Percentiles rank a stretch among this genome's conserved stretches.
Evolutionary conservation across 2,797 vertebrate species (phyloP).

Genomic region (Sylvilagus floridanus): DNA sequence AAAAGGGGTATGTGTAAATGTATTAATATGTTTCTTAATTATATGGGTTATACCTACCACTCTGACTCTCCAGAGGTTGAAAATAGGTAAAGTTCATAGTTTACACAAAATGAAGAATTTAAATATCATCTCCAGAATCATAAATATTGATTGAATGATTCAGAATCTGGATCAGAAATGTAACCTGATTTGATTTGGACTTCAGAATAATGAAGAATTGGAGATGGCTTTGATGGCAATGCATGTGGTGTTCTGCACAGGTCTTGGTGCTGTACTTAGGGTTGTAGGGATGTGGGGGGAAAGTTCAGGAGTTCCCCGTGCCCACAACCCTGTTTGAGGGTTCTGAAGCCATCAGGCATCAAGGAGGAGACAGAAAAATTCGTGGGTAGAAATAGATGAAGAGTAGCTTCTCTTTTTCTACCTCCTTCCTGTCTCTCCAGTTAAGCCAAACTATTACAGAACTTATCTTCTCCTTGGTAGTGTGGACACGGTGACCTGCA

Average conservation of each 20-base stretch:
- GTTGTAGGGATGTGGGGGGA: accelerated
- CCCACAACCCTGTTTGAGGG: accelerated
- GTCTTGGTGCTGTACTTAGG: too few relatives aligned
- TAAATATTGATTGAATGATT: not conserved
- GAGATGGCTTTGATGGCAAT: not conserved
- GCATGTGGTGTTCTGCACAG: not conserved
- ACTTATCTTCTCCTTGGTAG: not conserved
- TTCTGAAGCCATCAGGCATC: not conserved
- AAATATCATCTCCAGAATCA: conserved; percentile 19
- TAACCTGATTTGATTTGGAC: not conserved
- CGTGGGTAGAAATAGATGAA: not conserved
- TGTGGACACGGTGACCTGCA: not conserved
- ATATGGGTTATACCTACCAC: too few relatives aligned
- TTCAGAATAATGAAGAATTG: conserved; percentile 6
- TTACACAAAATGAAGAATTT: not conserved
- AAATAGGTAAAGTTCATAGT: not conserved
- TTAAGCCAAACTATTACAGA: not conserved
- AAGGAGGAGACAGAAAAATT: not conserved
- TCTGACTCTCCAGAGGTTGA: not conserved
- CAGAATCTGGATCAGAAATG: not conserved
- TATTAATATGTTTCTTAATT: too few relatives aligned
- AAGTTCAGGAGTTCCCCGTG: not conserved
- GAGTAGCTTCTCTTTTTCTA: not conserved
- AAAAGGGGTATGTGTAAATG: not conserved
- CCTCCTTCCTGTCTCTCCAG: not conserved